Evolutionary conservation across 2,888 invertebrate species (phyloP).

Genomic region (Patella caerulea): DNA sequence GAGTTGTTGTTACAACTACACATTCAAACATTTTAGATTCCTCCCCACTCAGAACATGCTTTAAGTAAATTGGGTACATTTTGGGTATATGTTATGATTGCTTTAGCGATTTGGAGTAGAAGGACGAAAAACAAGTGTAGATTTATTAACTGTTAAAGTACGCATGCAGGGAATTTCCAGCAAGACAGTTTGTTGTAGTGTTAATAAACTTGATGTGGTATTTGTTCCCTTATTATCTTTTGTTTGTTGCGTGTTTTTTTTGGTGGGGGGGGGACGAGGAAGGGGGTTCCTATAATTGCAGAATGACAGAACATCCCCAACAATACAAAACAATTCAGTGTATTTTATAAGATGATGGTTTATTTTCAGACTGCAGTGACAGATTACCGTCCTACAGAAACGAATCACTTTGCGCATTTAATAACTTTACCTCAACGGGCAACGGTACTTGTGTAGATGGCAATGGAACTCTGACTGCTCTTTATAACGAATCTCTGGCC

Average conservation of each 20-base stretch:
- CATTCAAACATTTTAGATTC: too few species aligned
- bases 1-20: too few species aligned
- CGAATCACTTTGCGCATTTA: neutral
- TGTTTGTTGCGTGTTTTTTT: neutral
- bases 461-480: conserved; percentile 16
- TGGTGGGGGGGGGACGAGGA: neutral
- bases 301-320: neutral
- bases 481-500: conserved; percentile 46
- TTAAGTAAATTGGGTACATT: too few species aligned
- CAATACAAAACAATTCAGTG: too few species aligned
- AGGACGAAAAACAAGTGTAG: too few species aligned
- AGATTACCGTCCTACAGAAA: neutral
- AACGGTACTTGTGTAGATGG: conserved; percentile 34
- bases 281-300: neutral
- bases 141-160: too few species aligned
- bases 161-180: too few species aligned
- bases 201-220: too few species aligned
- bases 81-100: too few species aligned
- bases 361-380: conserved; percentile 19
- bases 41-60: too few species aligned
- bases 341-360: neutral
- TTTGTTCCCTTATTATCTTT: neutral
- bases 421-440: neutral
- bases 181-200: too few species aligned
- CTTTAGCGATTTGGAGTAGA: too few species aligned